Evolutionary conservation across 2,888 invertebrate species (phyloP).

Genomic region (Caenorhabditis auriculariae): DNA sequence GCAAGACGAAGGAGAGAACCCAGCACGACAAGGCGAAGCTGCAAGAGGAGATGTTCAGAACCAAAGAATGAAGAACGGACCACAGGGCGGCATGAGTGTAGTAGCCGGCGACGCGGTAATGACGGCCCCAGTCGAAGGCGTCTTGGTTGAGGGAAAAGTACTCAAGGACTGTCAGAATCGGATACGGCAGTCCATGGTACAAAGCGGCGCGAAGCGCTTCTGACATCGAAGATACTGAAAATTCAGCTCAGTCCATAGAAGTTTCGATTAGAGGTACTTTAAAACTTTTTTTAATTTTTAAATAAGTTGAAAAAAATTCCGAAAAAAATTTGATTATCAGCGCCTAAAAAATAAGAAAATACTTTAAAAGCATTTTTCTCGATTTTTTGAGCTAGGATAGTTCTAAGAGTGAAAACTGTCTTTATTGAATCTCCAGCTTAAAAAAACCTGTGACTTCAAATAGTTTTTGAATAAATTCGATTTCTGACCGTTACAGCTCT

Average conservation of each 20-base stretch:
- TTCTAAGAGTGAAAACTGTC: no score
- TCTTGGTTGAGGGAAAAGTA: slow-evolving; percentile 53
- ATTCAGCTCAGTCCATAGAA: not conserved
- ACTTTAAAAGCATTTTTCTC: no score
- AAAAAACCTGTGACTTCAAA: no score
- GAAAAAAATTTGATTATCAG: not conserved
- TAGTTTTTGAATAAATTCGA: no score
- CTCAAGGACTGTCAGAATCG: slow-evolving; percentile 55
- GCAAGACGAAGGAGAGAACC: slow-evolving; percentile 46
- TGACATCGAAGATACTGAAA: slow-evolving; percentile 52
- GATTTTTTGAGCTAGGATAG: no score
- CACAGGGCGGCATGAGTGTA: slow-evolving; percentile 50
- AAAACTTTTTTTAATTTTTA: not conserved
- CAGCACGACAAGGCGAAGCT: slow-evolving; percentile 46
- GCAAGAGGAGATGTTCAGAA: slow-evolving; percentile 3
- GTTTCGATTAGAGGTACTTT: not conserved
- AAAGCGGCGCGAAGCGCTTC: slow-evolving; percentile 48
- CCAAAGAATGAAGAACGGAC: slow-evolving; percentile 11
- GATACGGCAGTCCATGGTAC: slow-evolving; percentile 55
- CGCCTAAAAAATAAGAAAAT: not conserved
- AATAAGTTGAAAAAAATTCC: not conserved
- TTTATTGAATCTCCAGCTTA: no score
- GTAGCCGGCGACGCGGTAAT: slow-evolving; percentile 58
- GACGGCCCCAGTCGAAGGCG: slow-evolving; percentile 55
- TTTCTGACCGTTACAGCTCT: not conserved